Percentiles rank a stretch among this genome's conserved stretches.
These are phyloP conservation scores for Arctopsyche grandis DNA, from an alignment of 1,140 invertebrate species.

Conservation along the genomic window DNA sequence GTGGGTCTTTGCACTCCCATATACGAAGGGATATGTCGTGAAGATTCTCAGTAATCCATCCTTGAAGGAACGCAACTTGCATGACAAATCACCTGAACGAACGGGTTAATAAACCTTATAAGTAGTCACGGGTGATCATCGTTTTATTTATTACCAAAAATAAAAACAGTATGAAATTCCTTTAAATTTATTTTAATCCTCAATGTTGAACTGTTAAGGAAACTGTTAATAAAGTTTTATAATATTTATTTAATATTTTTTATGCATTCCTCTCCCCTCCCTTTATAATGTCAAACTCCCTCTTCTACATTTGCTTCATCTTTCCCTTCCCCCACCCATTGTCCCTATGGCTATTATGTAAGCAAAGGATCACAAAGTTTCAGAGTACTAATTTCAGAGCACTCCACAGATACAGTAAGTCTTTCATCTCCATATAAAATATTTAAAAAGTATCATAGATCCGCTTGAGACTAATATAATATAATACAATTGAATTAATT, in stretches of 20 bases:
- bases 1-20: neutral
- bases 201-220: neutral
- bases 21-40: too few species aligned
- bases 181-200: neutral
- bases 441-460: too few species aligned
- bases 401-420: too few species aligned
- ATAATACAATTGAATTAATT: neutral
- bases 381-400: too few species aligned
- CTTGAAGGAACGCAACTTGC: constrained; percentile 3
- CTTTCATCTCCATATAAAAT: too few species aligned
- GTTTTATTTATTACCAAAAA: neutral
- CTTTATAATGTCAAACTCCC: too few species aligned
- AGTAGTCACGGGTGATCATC: neutral
- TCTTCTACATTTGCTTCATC: too few species aligned
- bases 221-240: neutral
- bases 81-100: constrained; percentile 3
- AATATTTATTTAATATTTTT: neutral
- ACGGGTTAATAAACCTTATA: constrained; percentile 16
- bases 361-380: too few species aligned
- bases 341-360: too few species aligned
- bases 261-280: too few species aligned
- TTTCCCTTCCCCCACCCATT: too few species aligned
- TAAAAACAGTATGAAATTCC: neutral
- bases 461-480: too few species aligned
- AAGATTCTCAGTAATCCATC: neutral